Base-by-base conservation (phyloP, 1,140 invertebrate species). In the Euura saliciscinereae region DNA sequence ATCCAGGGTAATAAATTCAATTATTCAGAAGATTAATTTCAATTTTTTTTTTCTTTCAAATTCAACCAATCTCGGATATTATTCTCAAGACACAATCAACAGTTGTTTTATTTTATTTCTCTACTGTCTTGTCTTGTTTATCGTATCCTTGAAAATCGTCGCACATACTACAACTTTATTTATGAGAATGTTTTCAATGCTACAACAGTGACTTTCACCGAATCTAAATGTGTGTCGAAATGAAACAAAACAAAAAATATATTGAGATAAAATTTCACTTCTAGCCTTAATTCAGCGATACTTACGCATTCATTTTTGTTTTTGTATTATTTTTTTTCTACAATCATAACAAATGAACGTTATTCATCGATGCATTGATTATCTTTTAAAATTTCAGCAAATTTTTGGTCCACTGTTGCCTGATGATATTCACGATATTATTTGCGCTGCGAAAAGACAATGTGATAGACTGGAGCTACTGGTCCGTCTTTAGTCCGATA, bases 391-490 rank as follows among this genome's bases (percentile, higher is more conserved):
- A 74, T 90, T 92, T 64, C 90, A 99, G 98, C 87, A 99, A 99
- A 91, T 99, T 99, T 87, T 90, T 99, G 76, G 97, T 99, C 11
- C 97, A 98, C 89, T 91, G 91, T 74, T 98, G 96, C 87, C 89
- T 99, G 75, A 92, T 98, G 83, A 89, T 96, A 78, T 99, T 99
- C 84, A 96, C 96, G 44, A 91, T 94, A 66, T 88, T 99, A 71
- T 94, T 99, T 87, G 93, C 97, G 7, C 89, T 99, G 77, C 92
- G 96, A 75, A 89, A 98, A 69, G 98, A 99, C 88, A 92, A 93
- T 72, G 93, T 91, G 68, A 94, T 96, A 69, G 89, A 92, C 83
- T 98, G 96, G 95, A 98, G 95, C 73, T 99, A 95, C 83, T 98
- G 97, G 96, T 92, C 94, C 5, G 92, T 99, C 43, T 99, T 99